phyloP scores from a whole-genome alignment of 2,113 vertebrate species.

The Hipposideros armiger region DNA sequence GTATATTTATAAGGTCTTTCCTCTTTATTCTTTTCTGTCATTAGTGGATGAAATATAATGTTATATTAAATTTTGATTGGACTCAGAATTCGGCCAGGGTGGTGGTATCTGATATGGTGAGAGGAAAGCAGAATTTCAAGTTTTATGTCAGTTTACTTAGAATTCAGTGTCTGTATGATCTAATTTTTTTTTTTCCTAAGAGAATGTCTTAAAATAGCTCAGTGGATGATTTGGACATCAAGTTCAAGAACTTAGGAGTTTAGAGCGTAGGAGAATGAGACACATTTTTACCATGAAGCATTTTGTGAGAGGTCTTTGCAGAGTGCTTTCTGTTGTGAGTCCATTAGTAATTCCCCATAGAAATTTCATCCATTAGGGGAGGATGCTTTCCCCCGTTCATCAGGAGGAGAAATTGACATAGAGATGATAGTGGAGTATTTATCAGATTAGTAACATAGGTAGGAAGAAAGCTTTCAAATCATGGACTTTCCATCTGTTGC shows the following conservation, averaged over 20 bases:
- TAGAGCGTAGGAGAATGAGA: background rate
- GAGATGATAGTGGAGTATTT: background rate
- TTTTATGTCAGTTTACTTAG: background rate
- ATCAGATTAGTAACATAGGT: background rate
- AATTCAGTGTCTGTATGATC: background rate
- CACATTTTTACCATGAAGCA: background rate
- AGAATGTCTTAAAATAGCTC: constrained; percentile 61
- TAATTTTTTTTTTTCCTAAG: background rate
- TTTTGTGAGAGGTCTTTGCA: constrained; percentile 24
- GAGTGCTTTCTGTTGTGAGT: background rate
- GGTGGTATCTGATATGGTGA: background rate
- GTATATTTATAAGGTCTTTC: background rate
- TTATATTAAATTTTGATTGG: constrained; percentile 25
- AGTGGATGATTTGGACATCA: constrained; percentile 31
- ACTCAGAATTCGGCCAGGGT: background rate
- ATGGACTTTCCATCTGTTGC: background rate
- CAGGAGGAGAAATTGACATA: background rate
- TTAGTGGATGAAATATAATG: constrained; percentile 2
- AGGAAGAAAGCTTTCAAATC: constrained; percentile 27
- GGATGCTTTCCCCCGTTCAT: background rate
- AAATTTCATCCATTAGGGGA: background rate
- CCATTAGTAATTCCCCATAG: constrained; percentile 20
- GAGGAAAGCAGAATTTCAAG: background rate
- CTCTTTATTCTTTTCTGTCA: background rate
- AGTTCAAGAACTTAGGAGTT: constrained; percentile 31